These are phyloP conservation scores for Calliphora vicina DNA, from an alignment of 1,140 invertebrate species.

Conservation along the genomic window DNA sequence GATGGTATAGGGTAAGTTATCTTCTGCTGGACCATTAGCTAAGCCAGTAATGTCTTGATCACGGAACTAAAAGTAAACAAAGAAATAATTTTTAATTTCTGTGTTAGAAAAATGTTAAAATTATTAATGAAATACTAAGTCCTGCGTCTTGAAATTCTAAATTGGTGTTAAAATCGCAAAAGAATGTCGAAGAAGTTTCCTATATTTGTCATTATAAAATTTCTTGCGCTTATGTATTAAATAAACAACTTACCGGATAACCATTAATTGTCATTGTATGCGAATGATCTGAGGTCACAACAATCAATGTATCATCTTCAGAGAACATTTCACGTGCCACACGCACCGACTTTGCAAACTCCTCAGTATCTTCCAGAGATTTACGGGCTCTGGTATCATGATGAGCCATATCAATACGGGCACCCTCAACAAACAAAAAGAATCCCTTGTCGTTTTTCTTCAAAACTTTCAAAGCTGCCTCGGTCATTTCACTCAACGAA, in stretches of 20 bases:
- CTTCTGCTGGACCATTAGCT: slow-evolving; percentile 52
- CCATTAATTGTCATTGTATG: slow-evolving; percentile 83
- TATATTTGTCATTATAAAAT: neutral
- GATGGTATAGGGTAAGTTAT: slow-evolving; percentile 72
- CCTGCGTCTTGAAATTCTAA: no score
- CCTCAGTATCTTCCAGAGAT: slow-evolving; percentile 80
- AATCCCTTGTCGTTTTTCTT: slow-evolving; percentile 81
- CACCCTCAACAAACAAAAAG: slow-evolving; percentile 90
- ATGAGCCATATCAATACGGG: slow-evolving; percentile 85
- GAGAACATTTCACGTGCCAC: slow-evolving; percentile 74
- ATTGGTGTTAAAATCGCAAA: no score
- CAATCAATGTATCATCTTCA: slow-evolving; percentile 76
- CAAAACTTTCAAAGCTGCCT: slow-evolving; percentile 80
- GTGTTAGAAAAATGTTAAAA: no score
- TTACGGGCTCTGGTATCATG: slow-evolving; percentile 80
- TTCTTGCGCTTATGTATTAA: neutral
- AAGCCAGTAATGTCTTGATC: slow-evolving; percentile 71
- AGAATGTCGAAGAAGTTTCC: no score
- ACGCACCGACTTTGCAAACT: slow-evolving; percentile 77
- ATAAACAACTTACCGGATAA: slow-evolving; percentile 57
- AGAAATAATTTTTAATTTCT: no score
- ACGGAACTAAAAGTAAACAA: slow-evolving; percentile 59
- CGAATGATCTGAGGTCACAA: slow-evolving; percentile 84
- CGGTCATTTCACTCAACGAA: slow-evolving; percentile 83
- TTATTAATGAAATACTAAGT: no score